Base-by-base conservation (phyloP, 2,113 vertebrate genomes). In the Callocephalon fimbriatum region DNA sequence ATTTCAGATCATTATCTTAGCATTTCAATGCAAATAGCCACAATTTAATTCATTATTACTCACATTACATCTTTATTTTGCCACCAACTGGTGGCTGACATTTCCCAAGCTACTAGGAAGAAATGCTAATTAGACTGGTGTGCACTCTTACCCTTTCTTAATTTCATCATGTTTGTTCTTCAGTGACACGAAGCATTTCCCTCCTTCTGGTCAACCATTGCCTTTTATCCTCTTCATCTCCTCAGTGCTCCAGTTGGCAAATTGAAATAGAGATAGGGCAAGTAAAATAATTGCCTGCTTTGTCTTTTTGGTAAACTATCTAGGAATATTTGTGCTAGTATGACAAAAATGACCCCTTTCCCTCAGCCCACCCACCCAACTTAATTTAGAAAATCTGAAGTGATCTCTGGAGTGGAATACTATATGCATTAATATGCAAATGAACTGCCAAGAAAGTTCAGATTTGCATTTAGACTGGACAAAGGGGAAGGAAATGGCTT, bases 21-120 rank as follows among this genome's bases (percentile, higher is more conserved):
- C 98, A 98, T 98, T 98, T 98, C 98, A 96, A 98, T 98, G 98
- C 98, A 98, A 98, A 98, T 98, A 98, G 97, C 98, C 98, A 98
- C 98, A 97, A 97, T 98, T 98, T 98, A 98, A 98, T 98, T 98
- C 98, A 98, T 98, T 98, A 98, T 98, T 97, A 96, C 98, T 98
- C 97, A 94, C 98, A 97, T 98, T 98, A 98, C 97, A 97, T 98
- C 98, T 98, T 98, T 98, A 98, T 98, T 98, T 98, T 98, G 97
- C 97, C 97, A 98, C 98, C 98, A 98, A 98, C 98, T 98, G 98
- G 97, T 98, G 97, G 97, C 97, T 98, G 98, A 98, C 98, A 98
- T 98, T 98, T 98, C 97, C 95, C 97, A 95, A 97, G 93, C 95
- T 97, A 97, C 98, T 90, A 95, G 96, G 97, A 98, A 97, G 96